phyloP scores from a whole-genome alignment of 2,797 vertebrate genomes.

The Pseudochirops cupreus region DNA sequence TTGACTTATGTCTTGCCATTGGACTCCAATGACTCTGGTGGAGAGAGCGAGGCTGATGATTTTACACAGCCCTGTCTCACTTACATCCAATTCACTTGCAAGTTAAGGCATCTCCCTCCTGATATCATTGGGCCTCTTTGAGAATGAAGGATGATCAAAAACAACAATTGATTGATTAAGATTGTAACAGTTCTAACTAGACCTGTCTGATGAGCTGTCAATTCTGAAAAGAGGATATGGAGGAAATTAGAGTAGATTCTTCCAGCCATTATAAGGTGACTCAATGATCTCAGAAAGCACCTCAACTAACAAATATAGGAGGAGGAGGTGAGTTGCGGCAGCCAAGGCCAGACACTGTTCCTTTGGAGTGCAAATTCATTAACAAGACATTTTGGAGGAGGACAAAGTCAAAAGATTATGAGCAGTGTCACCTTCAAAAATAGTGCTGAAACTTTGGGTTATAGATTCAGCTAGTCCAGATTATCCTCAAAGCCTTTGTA shows the following conservation, averaged over 20 bases:
- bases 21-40: too few relatives aligned
- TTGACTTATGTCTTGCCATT: too few relatives aligned
- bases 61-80: too few relatives aligned
- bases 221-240: neutral
- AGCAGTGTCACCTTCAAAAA: neutral
- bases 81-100: too few relatives aligned
- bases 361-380: neutral
- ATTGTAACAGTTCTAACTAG: neutral
- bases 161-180: neutral
- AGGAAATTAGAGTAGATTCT: neutral
- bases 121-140: too few relatives aligned
- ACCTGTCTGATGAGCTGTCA: neutral
- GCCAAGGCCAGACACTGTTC: neutral
- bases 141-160: too few relatives aligned
- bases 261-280: neutral
- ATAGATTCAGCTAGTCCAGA: neutral
- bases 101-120: too few relatives aligned
- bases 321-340: neutral
- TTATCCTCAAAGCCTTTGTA: neutral
- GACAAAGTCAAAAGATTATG: neutral
- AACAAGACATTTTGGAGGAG: neutral
- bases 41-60: too few relatives aligned
- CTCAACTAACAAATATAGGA: neutral
- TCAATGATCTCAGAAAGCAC: neutral
- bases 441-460: neutral